phyloP scores from a whole-genome alignment of 2,888 invertebrate genomes.

The Argyresthia goedartella region DNA sequence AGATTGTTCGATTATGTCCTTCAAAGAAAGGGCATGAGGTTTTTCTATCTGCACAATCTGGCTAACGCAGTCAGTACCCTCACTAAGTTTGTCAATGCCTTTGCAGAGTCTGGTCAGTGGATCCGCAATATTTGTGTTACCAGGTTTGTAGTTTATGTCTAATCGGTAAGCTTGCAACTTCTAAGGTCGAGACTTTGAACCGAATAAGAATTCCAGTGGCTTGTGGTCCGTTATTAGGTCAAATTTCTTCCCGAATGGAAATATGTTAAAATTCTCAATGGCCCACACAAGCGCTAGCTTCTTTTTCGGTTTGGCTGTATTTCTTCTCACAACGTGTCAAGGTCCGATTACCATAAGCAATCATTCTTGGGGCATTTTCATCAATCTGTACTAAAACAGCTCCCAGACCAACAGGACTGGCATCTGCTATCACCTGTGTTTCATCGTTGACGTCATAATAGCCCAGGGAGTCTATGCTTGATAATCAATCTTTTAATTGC shows the following conservation, averaged over 20 bases:
- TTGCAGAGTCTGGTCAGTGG: background rate
- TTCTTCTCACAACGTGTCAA: background rate
- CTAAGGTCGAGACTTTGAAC: background rate
- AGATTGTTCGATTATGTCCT: too few relatives aligned
- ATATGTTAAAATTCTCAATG: constrained; percentile 8
- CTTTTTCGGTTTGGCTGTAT: background rate
- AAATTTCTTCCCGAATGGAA: background rate
- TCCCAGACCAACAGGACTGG: too few relatives aligned
- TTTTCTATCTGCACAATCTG: background rate
- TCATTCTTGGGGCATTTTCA: too few relatives aligned
- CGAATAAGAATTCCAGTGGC: constrained; percentile 9
- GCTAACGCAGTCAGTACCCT: too few relatives aligned
- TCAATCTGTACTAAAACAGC: too few relatives aligned
- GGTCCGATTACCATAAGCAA: too few relatives aligned
- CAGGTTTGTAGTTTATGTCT: constrained; percentile 11
- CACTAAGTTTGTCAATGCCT: background rate
- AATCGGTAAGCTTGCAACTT: background rate
- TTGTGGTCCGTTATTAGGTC: background rate
- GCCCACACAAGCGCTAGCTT: too few relatives aligned
- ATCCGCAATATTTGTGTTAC: background rate
- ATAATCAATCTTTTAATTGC: background rate
- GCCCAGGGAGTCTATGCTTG: background rate
- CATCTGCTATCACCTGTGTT: background rate
- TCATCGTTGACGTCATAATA: constrained; percentile 1
- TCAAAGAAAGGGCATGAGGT: too few relatives aligned